Base-by-base conservation (phyloP, 2,113 vertebrate genomes). In the Nothocercus nigrocapillus region DNA sequence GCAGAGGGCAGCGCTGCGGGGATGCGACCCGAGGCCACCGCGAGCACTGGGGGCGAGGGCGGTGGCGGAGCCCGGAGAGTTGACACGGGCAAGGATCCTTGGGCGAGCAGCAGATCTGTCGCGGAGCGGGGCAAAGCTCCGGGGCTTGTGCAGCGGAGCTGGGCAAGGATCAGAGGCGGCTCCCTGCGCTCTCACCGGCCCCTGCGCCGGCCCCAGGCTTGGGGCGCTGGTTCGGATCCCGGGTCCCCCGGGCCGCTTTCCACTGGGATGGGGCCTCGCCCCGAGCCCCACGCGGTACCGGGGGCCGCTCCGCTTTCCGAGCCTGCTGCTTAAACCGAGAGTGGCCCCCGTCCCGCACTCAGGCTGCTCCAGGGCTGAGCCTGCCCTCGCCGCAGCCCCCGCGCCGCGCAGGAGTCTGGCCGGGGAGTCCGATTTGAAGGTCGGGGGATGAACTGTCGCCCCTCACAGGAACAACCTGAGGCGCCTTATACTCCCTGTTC, bases 221-320 rank as follows among this genome's bases (percentile, higher is more conserved):
- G 3, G 28, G 10, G 30, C 20, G n/a, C 25, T 13, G 38, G 19
- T 22, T 54, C 53, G 47, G 19, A 90, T 11, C 20, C 5, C 0
- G 32, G 5, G 1, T 2, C 9, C 11, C 42, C 25, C 9, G 21
- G 38, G 34, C 25, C 3, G 8, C 16, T 14, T 15, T 15, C n/a
- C 27, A 5, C 4, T 0, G 8, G 21, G 15, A 11, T 34, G 5
- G 32, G 34, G 14, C 2, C 11, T 9, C 0, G 16, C 20, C 44
- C 21, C n/a, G 7, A 15, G 11, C 14, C 30, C 15, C 20, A 13
- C 2, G 22, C 66, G 64, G 28, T 21, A 2, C 7, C 25, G 2
- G 28, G 59, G 34, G 19, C 30, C 6, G 4, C 3, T 16, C 32
- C 49, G 30, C 1, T 2, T 9, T 13, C 2, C 5, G 22, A 7